Conservation (phyloP, 1,140 invertebrate species). For the Belonocnema kinseyi region DNA sequence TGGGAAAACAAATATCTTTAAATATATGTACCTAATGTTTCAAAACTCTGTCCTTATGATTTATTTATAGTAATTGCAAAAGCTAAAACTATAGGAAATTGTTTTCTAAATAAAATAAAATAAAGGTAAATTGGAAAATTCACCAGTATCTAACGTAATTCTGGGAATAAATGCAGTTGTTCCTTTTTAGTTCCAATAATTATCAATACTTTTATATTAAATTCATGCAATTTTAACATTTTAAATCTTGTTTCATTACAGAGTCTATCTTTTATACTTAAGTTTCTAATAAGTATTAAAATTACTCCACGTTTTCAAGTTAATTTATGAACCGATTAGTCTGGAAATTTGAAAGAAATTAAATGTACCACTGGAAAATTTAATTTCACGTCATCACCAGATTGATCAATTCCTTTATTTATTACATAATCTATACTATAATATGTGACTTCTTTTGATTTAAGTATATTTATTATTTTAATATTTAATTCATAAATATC, state of each 20-base stretch:
- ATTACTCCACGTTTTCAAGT: slow-evolving; percentile 14
- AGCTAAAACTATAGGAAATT: too few species aligned
- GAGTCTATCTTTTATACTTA: slow-evolving; percentile 1
- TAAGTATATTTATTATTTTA: too few species aligned
- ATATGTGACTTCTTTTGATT: too few species aligned
- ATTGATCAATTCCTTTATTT: not conserved
- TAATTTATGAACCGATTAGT: not conserved
- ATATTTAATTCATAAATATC: too few species aligned
- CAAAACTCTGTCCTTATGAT: too few species aligned
- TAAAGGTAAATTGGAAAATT: too few species aligned
- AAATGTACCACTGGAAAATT: not conserved
- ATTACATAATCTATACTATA: not conserved
- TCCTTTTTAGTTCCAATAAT: not conserved
- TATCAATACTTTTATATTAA: not conserved
- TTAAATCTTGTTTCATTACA: slow-evolving; percentile 36
- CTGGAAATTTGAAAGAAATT: not conserved
- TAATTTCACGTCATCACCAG: not conserved
- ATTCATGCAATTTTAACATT: not conserved
- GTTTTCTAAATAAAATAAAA: too few species aligned
- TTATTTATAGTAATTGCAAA: too few species aligned
- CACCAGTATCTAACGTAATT: too few species aligned
- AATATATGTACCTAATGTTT: too few species aligned
- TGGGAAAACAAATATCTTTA: too few species aligned
- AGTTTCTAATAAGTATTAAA: slow-evolving; percentile 24
- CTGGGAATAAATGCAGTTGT: too few species aligned